Conservation (phyloP, 2,888 invertebrate genomes). For the Limnephilus rhombicus region DNA sequence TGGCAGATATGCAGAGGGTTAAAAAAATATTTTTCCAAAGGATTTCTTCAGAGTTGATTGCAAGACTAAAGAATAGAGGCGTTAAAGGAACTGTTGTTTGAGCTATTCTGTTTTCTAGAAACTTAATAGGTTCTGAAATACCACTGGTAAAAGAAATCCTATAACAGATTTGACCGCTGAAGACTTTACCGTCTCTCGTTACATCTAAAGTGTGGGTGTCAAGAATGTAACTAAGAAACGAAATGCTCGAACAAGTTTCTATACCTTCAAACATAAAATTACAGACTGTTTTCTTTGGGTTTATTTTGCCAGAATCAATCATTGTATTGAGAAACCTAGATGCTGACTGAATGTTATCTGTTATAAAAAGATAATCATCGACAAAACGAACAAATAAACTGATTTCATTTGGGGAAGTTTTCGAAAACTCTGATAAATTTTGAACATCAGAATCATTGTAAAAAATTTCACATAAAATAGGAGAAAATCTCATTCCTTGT, state of each 20-base stretch:
- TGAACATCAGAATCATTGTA: constrained; percentile 73
- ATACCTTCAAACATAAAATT: constrained; percentile 72
- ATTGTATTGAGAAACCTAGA: constrained; percentile 71
- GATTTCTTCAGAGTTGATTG: constrained; percentile 71
- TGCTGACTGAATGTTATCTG: constrained; percentile 73
- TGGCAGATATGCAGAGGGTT: constrained; percentile 75
- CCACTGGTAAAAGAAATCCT: constrained; percentile 74
- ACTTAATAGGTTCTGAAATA: constrained; percentile 70
- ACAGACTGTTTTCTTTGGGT: constrained; percentile 73
- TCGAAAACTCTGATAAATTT: constrained; percentile 49
- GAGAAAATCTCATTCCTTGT: constrained; percentile 76
- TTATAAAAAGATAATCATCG: constrained; percentile 76
- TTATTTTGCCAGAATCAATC: constrained; percentile 73
- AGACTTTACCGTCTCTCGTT: constrained; percentile 73
- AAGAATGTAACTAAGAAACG: constrained; percentile 74
- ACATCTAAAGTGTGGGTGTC: constrained; percentile 72
- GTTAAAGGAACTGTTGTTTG: constrained; percentile 75
- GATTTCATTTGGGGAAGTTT: constrained; percentile 67
- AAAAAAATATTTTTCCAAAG: constrained; percentile 74
- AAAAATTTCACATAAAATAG: constrained; percentile 75
- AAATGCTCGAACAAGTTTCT: constrained; percentile 70
- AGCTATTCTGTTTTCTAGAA: constrained; percentile 74
- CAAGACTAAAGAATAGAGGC: constrained; percentile 73
- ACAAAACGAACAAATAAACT: constrained; percentile 74
- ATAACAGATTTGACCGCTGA: constrained; percentile 74